Evolutionary conservation across 1,140 invertebrate species (phyloP).

Genomic region (Schmidtea mediterranea): DNA sequence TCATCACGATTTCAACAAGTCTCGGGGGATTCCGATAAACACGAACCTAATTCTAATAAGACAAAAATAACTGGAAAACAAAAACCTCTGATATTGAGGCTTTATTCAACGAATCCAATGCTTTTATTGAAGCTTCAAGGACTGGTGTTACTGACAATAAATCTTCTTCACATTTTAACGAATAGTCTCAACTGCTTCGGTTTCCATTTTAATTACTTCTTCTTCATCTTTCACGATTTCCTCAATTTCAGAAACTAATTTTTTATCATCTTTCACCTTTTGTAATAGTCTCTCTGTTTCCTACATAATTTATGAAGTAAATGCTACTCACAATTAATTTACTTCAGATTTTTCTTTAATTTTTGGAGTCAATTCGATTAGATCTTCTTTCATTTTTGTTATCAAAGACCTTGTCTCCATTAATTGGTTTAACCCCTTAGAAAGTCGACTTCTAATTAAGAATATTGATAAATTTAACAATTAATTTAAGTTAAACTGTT

Average conservation of each 20-base stretch:
- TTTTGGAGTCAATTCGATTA: constrained; percentile 17
- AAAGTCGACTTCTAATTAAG: constrained; percentile 19
- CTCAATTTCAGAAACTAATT: constrained; percentile 16
- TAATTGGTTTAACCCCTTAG: constrained; percentile 18
- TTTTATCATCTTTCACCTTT: constrained; percentile 18
- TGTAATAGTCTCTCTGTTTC: constrained; percentile 18
- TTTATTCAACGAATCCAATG: constrained; percentile 53
- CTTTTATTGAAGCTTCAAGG: constrained; percentile 47
- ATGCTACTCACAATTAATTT: constrained; percentile 3
- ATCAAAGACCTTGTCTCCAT: constrained; percentile 21
- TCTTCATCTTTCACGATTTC: constrained; percentile 23
- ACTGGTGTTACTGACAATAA: constrained; percentile 36
- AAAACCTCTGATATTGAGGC: constrained; percentile 58
- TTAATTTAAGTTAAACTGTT: too few relatives aligned
- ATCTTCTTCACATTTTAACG: constrained; percentile 22
- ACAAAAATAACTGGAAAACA: too few relatives aligned
- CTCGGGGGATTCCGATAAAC: constrained; percentile 20
- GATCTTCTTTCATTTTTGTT: constrained; percentile 22
- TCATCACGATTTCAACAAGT: constrained; percentile 34
- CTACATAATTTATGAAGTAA: constrained; percentile 9
- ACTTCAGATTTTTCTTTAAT: constrained; percentile 23
- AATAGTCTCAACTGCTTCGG: constrained; percentile 24
- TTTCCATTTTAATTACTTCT: constrained; percentile 21
- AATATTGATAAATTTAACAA: too few relatives aligned
- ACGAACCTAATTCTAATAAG: too few relatives aligned